A percentile compares a stretch with the other conserved stretches of the same genome.
phyloP scores from a whole-genome alignment of 1,140 invertebrate genomes.

The Cryptotermes secundus region DNA sequence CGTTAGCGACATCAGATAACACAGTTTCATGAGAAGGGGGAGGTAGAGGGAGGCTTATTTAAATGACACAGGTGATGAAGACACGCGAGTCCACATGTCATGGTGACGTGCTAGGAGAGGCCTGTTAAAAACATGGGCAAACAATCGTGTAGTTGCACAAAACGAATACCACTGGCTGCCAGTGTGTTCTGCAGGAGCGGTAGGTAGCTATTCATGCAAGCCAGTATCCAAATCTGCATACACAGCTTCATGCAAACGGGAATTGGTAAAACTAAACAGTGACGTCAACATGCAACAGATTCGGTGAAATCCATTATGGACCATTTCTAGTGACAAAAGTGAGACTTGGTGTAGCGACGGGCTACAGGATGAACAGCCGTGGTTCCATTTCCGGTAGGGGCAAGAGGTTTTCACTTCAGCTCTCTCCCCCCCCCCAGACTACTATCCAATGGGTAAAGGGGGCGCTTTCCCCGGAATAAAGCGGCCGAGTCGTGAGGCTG shows the following conservation, averaged over 20 bases:
- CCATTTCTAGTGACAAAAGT: no score
- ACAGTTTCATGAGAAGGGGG: background rate
- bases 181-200: background rate
- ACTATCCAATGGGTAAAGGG: no score
- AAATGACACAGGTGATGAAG: background rate
- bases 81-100: background rate
- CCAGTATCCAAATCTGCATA: background rate
- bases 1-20: background rate
- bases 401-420: no score
- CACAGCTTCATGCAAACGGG: background rate
- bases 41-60: background rate
- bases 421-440: no score
- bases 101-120: background rate
- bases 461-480: no score
- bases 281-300: no score
- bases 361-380: no score
- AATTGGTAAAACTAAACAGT: no score
- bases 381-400: no score
- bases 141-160: background rate
- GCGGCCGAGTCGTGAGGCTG: no score
- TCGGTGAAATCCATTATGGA: no score
- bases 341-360: no score
- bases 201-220: background rate
- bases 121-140: background rate
- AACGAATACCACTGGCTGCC: background rate